Evolutionary conservation across 2,113 vertebrate genomes (phyloP).

Genomic region (Boleophthalmus pectinirostris): DNA sequence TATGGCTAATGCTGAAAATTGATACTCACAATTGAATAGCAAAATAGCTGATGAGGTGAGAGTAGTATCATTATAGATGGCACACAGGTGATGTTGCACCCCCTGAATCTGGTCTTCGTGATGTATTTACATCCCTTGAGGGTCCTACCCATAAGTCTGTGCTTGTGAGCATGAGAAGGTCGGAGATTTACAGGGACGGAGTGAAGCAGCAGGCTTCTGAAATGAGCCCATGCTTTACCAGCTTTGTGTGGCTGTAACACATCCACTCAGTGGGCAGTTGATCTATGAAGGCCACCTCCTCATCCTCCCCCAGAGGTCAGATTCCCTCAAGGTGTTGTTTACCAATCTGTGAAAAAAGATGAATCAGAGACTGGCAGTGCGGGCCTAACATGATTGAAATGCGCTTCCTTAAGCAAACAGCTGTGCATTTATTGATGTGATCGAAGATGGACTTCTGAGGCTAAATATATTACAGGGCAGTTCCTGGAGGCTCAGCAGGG

Average conservation of each 20-base stretch:
- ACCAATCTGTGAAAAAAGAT: constrained; percentile 37
- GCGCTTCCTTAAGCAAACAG: neutral
- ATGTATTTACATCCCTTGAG: constrained; percentile 48
- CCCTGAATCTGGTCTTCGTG: constrained; percentile 31
- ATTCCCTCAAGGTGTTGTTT: constrained; percentile 59
- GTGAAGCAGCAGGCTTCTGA: constrained; percentile 38
- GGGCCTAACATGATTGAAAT: constrained; percentile 23
- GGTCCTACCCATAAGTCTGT: constrained; percentile 49
- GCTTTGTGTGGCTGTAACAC: constrained; percentile 49
- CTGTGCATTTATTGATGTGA: neutral
- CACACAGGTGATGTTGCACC: constrained; percentile 22
- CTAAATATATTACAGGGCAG: constrained; percentile 2
- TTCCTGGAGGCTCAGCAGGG: constrained; percentile 8
- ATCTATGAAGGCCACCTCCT: constrained; percentile 35
- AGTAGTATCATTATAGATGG: constrained; percentile 32
- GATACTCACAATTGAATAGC: neutral
- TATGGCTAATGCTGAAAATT: neutral
- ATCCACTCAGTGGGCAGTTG: constrained; percentile 44
- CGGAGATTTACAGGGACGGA: constrained; percentile 58
- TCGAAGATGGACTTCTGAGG: constrained; percentile 6
- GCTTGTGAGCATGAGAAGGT: constrained; percentile 43
- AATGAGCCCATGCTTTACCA: constrained; percentile 49
- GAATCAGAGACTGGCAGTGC: constrained; percentile 33
- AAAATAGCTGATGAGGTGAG: constrained; percentile 12
- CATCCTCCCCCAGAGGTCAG: constrained; percentile 43